phyloP scores from a whole-genome alignment of 1,140 invertebrate species.

The Reticulitermes speratus region DNA sequence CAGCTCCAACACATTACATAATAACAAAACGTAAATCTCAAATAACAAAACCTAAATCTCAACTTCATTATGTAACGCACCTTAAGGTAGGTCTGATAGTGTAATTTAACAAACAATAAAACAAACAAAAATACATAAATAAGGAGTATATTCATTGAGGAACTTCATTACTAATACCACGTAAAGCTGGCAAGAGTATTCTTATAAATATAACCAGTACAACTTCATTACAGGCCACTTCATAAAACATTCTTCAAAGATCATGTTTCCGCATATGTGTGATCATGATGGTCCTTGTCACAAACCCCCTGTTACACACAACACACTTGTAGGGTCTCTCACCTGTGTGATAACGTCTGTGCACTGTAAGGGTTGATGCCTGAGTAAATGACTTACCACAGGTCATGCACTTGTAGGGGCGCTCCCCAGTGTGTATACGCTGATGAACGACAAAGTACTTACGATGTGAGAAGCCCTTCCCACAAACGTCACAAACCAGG shows the following conservation, averaged over 20 bases:
- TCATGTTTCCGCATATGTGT: conserved; percentile 43
- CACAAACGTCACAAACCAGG: conserved; percentile 65
- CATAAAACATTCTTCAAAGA: background rate
- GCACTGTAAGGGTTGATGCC: conserved; percentile 69
- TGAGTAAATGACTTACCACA: conserved; percentile 69
- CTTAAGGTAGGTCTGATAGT: background rate
- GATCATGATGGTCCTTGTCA: conserved; percentile 59
- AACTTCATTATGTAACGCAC: background rate
- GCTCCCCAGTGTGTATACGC: conserved; percentile 60
- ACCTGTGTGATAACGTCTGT: conserved; percentile 68
- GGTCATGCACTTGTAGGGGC: conserved; percentile 65
- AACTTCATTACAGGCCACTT: background rate
- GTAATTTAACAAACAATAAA: background rate
- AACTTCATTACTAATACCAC: background rate
- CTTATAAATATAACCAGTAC: background rate
- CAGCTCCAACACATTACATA: background rate
- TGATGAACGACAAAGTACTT: conserved; percentile 70
- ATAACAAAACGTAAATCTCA: background rate
- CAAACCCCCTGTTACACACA: conserved; percentile 72
- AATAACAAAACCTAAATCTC: too few species aligned
- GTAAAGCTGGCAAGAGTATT: background rate
- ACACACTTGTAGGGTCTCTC: conserved; percentile 63
- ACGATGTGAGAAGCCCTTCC: conserved; percentile 69
- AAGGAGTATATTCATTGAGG: background rate
- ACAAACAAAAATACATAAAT: background rate